Percentiles rank a stretch among this genome's conserved stretches.
phyloP scores from a whole-genome alignment of 2,113 vertebrate species.

The Ageneiosus marmoratus region DNA sequence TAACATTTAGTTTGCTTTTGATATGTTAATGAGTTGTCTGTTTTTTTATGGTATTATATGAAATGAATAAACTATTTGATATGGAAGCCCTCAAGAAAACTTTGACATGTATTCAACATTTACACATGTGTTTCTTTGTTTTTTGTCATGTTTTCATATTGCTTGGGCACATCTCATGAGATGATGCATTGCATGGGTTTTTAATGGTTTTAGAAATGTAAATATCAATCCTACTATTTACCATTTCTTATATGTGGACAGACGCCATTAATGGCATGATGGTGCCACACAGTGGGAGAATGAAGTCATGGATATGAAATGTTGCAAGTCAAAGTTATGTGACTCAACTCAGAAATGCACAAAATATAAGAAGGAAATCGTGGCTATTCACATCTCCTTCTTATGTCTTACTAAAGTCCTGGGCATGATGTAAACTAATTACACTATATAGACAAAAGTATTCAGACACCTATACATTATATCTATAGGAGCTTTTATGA shows the following conservation, averaged over 20 bases:
- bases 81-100: slow-evolving; percentile 1
- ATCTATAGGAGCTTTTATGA: too few relatives aligned
- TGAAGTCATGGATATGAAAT: neutral
- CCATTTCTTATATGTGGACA: too few relatives aligned
- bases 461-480: too few relatives aligned
- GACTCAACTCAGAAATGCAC: neutral
- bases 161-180: neutral
- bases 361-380: neutral
- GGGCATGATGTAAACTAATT: too few relatives aligned
- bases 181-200: neutral
- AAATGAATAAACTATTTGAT: slow-evolving; percentile 16
- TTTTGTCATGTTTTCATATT: neutral
- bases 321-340: neutral
- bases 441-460: too few relatives aligned
- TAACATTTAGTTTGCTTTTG: slow-evolving; percentile 21
- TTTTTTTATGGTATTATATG: neutral
- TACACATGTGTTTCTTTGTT: neutral
- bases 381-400: too few relatives aligned
- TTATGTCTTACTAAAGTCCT: neutral
- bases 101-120: neutral
- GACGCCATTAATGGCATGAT: neutral
- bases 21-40: slow-evolving; percentile 8
- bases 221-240: neutral
- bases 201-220: neutral
- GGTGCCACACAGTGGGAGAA: slow-evolving; percentile 9